These are phyloP conservation scores for Scolopax bukidnonensis DNA, from an alignment of 2,797 vertebrate genomes.

Conservation along the genomic window DNA sequence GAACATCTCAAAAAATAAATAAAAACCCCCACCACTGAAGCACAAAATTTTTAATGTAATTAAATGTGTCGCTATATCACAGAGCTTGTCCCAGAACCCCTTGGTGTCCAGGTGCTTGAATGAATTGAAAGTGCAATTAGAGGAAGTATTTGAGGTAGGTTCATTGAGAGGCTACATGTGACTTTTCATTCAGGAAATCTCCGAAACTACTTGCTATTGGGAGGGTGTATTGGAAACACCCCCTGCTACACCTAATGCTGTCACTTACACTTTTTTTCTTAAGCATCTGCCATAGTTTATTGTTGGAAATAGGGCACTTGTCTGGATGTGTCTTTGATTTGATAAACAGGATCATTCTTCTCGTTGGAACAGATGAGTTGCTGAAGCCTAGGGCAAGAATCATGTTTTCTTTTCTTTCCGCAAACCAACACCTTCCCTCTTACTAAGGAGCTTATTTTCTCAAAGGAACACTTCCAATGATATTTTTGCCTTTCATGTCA, in stretches of 20 bases:
- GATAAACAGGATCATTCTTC: background rate
- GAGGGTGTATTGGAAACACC: background rate
- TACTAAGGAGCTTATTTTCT: background rate
- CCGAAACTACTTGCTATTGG: background rate
- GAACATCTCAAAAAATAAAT: background rate
- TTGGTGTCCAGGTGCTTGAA: accelerated
- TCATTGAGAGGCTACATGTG: background rate
- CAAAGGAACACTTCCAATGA: background rate
- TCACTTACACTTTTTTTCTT: background rate
- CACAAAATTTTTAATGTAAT: background rate
- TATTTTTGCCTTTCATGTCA: background rate
- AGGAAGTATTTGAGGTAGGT: background rate
- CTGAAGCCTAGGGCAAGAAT: background rate
- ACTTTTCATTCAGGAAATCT: background rate
- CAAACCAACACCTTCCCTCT: accelerated
- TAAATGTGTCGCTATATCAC: background rate
- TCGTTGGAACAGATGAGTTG: background rate
- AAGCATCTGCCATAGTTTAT: background rate
- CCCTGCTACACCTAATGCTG: background rate
- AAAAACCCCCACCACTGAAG: background rate
- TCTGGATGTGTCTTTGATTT: background rate
- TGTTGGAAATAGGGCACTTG: background rate
- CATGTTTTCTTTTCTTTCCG: background rate
- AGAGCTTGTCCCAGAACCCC: background rate
- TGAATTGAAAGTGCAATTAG: background rate